A percentile compares a stretch with the other conserved stretches of the same genome.
Conservation (phyloP, 2,113 vertebrate genomes). For the Odontophorus gujanensis region DNA sequence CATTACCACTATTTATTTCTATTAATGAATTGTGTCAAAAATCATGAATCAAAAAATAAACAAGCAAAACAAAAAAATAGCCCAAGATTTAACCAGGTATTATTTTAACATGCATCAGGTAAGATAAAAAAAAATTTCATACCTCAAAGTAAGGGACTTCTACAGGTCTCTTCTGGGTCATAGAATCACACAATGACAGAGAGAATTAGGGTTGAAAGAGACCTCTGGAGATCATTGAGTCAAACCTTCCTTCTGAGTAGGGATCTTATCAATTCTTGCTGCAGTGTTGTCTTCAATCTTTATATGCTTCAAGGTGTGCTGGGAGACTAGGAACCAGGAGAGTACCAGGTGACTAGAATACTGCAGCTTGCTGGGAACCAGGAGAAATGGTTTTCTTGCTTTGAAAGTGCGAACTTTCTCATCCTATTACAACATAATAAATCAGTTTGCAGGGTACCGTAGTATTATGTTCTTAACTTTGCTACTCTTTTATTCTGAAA, state of each 20-base stretch:
- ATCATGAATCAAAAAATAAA: too few relatives aligned
- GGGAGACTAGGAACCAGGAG: background rate
- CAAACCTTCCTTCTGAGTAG: too few relatives aligned
- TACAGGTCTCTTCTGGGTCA: background rate
- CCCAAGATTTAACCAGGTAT: background rate
- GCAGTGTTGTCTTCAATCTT: background rate
- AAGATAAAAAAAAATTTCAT: background rate
- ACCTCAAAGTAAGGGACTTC: background rate
- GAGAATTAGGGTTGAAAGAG: too few relatives aligned
- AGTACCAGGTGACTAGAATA: rapidly evolving
- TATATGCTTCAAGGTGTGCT: background rate
- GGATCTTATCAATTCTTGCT: background rate
- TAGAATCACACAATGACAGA: background rate
- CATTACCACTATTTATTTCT: background rate
- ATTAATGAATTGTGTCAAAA: background rate
- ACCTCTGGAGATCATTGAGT: too few relatives aligned
- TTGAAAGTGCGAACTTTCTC: background rate
- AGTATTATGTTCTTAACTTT: rapidly evolving
- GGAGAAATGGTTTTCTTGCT: background rate
- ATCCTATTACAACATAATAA: background rate
- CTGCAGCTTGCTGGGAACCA: background rate
- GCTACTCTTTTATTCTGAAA: background rate
- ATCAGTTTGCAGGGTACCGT: background rate
- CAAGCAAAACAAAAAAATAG: background rate
- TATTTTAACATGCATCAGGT: background rate